Percentiles rank a stretch among this genome's conserved stretches.
Conservation (phyloP, 2,113 vertebrate species). For the Tinamus guttatus region DNA sequence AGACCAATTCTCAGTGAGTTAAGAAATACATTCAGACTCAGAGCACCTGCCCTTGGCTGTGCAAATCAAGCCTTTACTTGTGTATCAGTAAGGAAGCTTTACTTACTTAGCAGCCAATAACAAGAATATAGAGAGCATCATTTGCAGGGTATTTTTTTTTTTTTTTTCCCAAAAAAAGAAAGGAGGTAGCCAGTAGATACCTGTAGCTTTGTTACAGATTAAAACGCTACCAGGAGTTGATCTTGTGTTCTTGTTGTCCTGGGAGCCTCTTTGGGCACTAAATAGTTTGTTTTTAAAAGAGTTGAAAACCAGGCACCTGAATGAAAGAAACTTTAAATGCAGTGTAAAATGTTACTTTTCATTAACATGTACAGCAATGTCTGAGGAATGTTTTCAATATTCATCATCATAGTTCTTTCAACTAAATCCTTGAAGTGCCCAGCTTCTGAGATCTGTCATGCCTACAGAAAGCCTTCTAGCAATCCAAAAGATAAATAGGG, state of each 20-base stretch:
- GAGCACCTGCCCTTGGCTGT: background rate
- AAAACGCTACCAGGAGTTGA: background rate
- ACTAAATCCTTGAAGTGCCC: background rate
- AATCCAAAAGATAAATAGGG: background rate
- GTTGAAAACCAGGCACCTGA: background rate
- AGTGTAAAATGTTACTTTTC: background rate
- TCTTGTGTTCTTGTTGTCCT: background rate
- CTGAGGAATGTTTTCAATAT: background rate
- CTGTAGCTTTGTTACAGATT: background rate
- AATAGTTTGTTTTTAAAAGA: background rate
- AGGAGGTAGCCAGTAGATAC: background rate
- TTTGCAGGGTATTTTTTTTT: background rate
- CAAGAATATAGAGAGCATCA: background rate
- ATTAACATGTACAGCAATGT: background rate
- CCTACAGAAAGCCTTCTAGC: background rate
- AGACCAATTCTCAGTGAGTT: background rate
- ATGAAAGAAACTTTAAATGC: background rate
- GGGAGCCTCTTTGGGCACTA: background rate
- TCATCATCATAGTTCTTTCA: background rate
- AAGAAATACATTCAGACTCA: background rate
- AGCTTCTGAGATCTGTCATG: background rate
- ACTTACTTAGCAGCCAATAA: background rate
- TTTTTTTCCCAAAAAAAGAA: background rate
- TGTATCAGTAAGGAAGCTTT: background rate
- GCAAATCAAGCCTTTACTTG: background rate